phyloP scores from a whole-genome alignment of 2,113 vertebrate genomes.

The Oryzias curvinotus region DNA sequence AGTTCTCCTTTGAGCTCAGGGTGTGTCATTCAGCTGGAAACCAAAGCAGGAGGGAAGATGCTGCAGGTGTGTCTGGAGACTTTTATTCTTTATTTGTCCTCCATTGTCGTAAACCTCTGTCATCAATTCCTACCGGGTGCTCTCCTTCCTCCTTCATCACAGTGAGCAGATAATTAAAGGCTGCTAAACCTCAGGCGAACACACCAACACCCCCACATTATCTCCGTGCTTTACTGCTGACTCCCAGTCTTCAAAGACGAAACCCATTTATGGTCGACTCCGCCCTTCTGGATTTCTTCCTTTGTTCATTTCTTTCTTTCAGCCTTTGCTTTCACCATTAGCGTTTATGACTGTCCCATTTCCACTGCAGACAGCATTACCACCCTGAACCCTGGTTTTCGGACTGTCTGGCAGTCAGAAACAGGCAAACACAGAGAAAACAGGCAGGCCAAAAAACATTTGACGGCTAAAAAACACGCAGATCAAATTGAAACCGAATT shows the following conservation, averaged over 20 bases:
- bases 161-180: slow-evolving; percentile 63
- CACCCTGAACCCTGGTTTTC: too few species aligned
- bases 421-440: too few species aligned
- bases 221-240: slow-evolving; percentile 53
- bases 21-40: slow-evolving; percentile 18
- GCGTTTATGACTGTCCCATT: too few species aligned
- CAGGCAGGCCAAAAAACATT: too few species aligned
- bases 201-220: slow-evolving; percentile 30
- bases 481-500: too few species aligned
- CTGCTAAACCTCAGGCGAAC: slow-evolving; percentile 53
- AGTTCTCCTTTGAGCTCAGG: neutral
- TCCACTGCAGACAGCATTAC: too few species aligned
- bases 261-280: slow-evolving; percentile 10
- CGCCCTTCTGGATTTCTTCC: too few species aligned
- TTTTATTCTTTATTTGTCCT: slow-evolving; percentile 37
- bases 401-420: too few species aligned
- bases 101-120: slow-evolving; percentile 19
- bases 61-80: slow-evolving; percentile 39
- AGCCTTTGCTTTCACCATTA: too few species aligned
- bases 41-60: slow-evolving; percentile 31
- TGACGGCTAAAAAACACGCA: too few species aligned
- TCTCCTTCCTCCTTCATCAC: slow-evolving; percentile 41
- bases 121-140: slow-evolving; percentile 26
- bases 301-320: too few species aligned
- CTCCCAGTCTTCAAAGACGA: slow-evolving; percentile 49